Evolutionary conservation across 2,888 invertebrate species (phyloP).

Genomic region (Blera fallax): DNA sequence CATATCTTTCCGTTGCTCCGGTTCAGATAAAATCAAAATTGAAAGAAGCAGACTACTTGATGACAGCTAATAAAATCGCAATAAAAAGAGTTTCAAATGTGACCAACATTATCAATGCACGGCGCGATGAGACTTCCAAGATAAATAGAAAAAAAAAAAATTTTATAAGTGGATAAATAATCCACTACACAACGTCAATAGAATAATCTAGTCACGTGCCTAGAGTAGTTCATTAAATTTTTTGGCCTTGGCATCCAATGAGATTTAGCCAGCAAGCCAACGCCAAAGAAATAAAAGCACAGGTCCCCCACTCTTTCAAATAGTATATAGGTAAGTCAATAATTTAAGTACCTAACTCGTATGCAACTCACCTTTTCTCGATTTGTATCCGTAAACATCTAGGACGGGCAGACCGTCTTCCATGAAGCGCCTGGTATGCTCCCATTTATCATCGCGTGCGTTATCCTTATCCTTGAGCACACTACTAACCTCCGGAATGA

Average conservation of each 20-base stretch:
- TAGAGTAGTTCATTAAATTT: conserved; percentile 59
- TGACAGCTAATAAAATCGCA: conserved; percentile 10
- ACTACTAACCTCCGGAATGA: conserved; percentile 78
- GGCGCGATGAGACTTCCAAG: not conserved
- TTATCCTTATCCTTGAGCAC: conserved; percentile 73
- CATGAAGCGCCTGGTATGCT: conserved; percentile 79
- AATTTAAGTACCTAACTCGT: not conserved
- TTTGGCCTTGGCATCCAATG: conserved; percentile 68
- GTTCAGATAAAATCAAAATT: conserved; percentile 1
- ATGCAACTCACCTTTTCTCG: conserved; percentile 78
- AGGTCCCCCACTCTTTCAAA: not conserved
- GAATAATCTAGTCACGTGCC: conserved; percentile 70
- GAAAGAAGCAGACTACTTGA: not conserved
- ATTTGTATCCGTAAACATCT: conserved; percentile 80
- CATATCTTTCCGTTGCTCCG: not conserved
- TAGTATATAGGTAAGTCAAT: not conserved
- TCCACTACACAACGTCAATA: conserved; percentile 40
- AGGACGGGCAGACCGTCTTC: conserved; percentile 80
- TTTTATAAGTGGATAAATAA: conserved; percentile 21
- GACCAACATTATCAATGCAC: not conserved
- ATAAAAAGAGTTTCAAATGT: conserved; percentile 5
- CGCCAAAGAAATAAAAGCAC: conserved; percentile 9
- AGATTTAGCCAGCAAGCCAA: conserved; percentile 41
- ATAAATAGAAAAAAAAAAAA: not conserved
- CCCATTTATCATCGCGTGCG: conserved; percentile 79